A percentile compares a stretch with the other conserved stretches of the same genome.
Evolutionary conservation across 2,797 vertebrate species (phyloP).

Genomic region (Yasuhikotakia modesta): DNA sequence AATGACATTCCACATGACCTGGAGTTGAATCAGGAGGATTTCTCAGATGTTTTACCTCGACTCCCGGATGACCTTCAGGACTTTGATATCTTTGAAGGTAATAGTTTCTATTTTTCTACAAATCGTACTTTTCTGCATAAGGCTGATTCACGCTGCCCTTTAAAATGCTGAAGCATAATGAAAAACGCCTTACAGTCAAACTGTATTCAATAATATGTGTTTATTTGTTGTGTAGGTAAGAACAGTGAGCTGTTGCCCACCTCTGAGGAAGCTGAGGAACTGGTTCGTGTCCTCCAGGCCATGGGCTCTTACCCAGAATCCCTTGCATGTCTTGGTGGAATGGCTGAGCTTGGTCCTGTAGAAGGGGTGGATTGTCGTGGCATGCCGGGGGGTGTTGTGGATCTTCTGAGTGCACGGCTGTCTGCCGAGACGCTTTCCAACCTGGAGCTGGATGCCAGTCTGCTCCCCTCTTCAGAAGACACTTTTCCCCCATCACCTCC

Average conservation of each 20-base stretch:
- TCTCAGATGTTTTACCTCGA: constrained; percentile 93
- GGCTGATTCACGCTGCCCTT: no score
- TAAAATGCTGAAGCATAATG: no score
- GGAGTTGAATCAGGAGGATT: constrained; percentile 98
- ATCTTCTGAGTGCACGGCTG: constrained; percentile 91
- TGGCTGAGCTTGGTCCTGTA: constrained; percentile 89
- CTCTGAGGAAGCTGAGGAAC: constrained; percentile 96
- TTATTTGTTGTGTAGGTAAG: constrained; percentile 80
- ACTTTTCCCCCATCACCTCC: constrained; percentile 87
- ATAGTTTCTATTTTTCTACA: background rate
- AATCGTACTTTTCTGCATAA: no score
- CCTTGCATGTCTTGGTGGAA: constrained; percentile 95
- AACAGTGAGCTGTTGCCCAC: constrained; percentile 96
- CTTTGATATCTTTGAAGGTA: constrained; percentile 99
- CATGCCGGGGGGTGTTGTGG: constrained; percentile 87
- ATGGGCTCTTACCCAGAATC: constrained; percentile 89
- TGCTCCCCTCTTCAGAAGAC: constrained; percentile 85
- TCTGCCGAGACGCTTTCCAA: constrained; percentile 90
- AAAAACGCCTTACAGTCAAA: no score
- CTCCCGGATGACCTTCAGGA: constrained; percentile 96
- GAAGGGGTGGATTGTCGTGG: constrained; percentile 89
- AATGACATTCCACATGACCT: constrained; percentile 99
- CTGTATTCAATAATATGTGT: constrained; percentile 32
- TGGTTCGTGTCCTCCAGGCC: constrained; percentile 95
- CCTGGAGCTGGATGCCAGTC: constrained; percentile 95